Evolutionary conservation across 2,797 vertebrate genomes (phyloP).

Genomic region (Helicolenus hilgendorfi): DNA sequence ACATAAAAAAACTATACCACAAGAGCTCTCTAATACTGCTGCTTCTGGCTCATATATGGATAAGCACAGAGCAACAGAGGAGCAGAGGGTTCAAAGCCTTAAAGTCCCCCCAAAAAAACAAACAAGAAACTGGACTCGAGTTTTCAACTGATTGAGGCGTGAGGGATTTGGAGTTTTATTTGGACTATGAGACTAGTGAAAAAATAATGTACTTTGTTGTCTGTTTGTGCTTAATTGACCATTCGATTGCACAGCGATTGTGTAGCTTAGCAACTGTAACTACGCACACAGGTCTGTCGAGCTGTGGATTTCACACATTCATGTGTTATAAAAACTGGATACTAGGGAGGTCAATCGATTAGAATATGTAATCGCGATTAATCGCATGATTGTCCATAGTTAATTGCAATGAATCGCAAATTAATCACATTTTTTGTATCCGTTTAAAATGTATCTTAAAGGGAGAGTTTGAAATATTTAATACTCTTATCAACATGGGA

Average conservation of each 20-base stretch:
- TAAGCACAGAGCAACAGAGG: neutral
- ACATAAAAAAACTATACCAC: constrained; percentile 12
- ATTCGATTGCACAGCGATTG: neutral
- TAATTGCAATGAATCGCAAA: too few species aligned
- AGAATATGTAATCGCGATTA: too few species aligned
- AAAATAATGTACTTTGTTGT: neutral
- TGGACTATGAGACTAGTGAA: neutral
- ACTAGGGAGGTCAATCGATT: too few species aligned
- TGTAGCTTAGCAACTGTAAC: constrained; percentile 1
- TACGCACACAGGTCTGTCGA: neutral
- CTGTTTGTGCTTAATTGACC: neutral
- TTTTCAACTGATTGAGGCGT: neutral
- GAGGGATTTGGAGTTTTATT: constrained; percentile 6
- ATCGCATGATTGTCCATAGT: neutral
- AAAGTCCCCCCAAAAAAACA: neutral
- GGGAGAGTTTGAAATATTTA: too few species aligned
- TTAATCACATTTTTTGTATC: too few species aligned
- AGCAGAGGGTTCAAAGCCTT: neutral
- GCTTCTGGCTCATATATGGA: constrained; percentile 24
- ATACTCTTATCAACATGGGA: too few species aligned
- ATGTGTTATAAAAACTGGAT: neutral
- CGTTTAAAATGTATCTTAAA: too few species aligned
- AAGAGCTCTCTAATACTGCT: constrained; percentile 5
- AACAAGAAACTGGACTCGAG: neutral
- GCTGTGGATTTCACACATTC: neutral